Evolutionary conservation across 1,140 invertebrate genomes (phyloP).

Genomic region (Drosophila kanapiae): DNA sequence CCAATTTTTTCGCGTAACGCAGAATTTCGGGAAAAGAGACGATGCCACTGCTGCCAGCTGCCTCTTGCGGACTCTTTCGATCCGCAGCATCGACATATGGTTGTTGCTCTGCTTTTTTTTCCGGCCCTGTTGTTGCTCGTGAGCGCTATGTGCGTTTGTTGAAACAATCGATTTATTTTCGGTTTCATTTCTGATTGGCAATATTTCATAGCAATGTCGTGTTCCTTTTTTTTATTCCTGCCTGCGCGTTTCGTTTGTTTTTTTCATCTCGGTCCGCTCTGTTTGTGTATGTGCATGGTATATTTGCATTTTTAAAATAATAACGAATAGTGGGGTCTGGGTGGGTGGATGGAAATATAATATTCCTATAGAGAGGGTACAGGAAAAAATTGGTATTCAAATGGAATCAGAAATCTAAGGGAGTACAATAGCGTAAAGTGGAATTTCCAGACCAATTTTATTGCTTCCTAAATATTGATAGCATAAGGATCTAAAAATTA

Average conservation of each 20-base stretch:
- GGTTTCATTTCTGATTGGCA: constrained; percentile 85
- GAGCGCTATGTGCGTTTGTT: constrained; percentile 60
- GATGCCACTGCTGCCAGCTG: constrained; percentile 6
- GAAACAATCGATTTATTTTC: constrained; percentile 84
- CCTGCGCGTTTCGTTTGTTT: constrained; percentile 3
- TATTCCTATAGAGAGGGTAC: constrained; percentile 2
- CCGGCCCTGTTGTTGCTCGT: constrained; percentile 33
- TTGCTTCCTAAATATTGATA: background rate
- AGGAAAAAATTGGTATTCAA: background rate
- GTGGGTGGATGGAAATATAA: background rate
- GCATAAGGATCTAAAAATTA: background rate
- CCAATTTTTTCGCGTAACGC: constrained; percentile 59
- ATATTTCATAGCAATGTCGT: constrained; percentile 76
- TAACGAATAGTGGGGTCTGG: background rate
- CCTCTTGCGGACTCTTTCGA: constrained; percentile 9
- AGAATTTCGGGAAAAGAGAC: constrained; percentile 50
- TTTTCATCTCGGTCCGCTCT: background rate
- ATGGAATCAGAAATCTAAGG: background rate
- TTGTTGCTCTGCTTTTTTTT: constrained; percentile 49
- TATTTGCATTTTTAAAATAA: constrained; percentile 51
- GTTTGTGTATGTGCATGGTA: constrained; percentile 29
- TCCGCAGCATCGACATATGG: constrained; percentile 28
- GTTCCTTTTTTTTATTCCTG: constrained; percentile 16
- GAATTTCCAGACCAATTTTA: background rate
- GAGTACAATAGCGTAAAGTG: background rate